Conservation (phyloP, 2,113 vertebrate species). For the Xyliphius kryptos region DNA sequence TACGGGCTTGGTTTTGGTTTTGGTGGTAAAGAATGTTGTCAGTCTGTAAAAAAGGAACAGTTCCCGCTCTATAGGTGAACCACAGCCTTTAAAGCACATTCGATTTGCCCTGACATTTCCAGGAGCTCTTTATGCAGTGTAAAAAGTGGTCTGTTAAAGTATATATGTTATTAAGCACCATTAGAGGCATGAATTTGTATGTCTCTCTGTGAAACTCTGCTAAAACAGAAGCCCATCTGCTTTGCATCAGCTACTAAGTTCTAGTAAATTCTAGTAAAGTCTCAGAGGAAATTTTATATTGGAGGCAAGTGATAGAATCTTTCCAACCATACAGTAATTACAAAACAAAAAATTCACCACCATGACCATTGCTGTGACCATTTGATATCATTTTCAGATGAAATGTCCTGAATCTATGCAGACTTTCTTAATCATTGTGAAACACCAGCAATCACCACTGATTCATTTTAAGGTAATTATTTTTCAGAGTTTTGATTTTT, state of each 20-base stretch:
- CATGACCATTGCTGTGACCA: too few relatives aligned
- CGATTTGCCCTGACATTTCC: slow-evolving; percentile 9
- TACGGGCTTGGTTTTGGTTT: slow-evolving; percentile 46
- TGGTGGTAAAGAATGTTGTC: slow-evolving; percentile 18
- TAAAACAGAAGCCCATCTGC: slow-evolving; percentile 40
- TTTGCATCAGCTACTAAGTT: slow-evolving; percentile 40
- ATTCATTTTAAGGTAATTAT: too few relatives aligned
- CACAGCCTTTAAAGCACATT: slow-evolving; percentile 8
- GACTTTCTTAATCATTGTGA: too few relatives aligned
- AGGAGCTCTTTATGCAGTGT: slow-evolving; percentile 5
- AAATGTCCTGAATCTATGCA: too few relatives aligned
- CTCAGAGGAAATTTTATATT: slow-evolving; percentile 20
- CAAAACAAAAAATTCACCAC: slow-evolving; percentile 1
- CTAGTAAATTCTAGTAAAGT: slow-evolving; percentile 19
- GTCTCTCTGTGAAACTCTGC: slow-evolving; percentile 20
- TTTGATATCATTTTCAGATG: too few relatives aligned
- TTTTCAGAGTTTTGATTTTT: too few relatives aligned
- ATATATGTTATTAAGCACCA: slow-evolving; percentile 37
- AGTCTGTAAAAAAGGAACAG: not conserved
- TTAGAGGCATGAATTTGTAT: slow-evolving; percentile 27
- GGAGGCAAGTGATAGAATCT: slow-evolving; percentile 20
- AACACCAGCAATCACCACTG: too few relatives aligned
- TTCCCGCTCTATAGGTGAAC: slow-evolving; percentile 10
- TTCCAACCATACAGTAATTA: slow-evolving; percentile 27
- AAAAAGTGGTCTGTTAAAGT: slow-evolving; percentile 31